A percentile compares a stretch with the other conserved stretches of the same genome.
Conservation (phyloP, 2,888 invertebrate species). For the Ochropleura plecta region DNA sequence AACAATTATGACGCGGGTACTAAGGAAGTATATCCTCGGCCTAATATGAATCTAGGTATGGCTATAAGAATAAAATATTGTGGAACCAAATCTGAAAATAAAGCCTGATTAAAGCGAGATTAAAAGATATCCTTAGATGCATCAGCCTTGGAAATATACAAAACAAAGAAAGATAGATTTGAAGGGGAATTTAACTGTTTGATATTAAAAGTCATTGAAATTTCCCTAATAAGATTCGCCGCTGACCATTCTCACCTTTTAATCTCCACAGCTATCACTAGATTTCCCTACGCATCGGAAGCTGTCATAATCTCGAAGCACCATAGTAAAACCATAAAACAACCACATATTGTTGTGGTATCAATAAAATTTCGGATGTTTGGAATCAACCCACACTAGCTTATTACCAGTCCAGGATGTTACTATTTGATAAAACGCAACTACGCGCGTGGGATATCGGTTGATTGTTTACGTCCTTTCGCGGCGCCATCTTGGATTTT, state of each 20-base stretch:
- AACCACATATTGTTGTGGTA: slow-evolving; percentile 52
- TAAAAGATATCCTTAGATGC: not conserved
- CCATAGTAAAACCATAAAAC: slow-evolving; percentile 54
- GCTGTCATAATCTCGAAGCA: slow-evolving; percentile 40
- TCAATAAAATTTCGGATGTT: slow-evolving; percentile 71
- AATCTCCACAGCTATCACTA: not conserved
- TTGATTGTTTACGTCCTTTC: slow-evolving; percentile 80
- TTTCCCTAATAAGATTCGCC: not conserved
- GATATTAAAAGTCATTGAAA: not conserved
- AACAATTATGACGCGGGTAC: slow-evolving; percentile 3
- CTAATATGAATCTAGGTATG: not conserved
- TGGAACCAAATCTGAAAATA: not conserved
- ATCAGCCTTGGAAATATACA: not conserved
- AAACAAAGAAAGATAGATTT: too few relatives aligned
- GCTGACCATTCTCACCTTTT: not conserved
- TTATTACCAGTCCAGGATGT: slow-evolving; percentile 74
- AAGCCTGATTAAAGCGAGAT: not conserved
- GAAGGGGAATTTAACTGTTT: not conserved
- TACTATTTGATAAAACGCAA: slow-evolving; percentile 75
- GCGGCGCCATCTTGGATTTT: slow-evolving; percentile 71
- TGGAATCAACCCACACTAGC: slow-evolving; percentile 69
- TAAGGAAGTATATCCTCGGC: slow-evolving; percentile 8
- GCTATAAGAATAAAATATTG: slow-evolving; percentile 7
- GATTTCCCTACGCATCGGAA: slow-evolving; percentile 27
- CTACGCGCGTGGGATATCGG: slow-evolving; percentile 77